Percentiles rank a stretch among this genome's conserved stretches.
phyloP scores from a whole-genome alignment of 2,888 invertebrate species.

The Carcina quercana region DNA sequence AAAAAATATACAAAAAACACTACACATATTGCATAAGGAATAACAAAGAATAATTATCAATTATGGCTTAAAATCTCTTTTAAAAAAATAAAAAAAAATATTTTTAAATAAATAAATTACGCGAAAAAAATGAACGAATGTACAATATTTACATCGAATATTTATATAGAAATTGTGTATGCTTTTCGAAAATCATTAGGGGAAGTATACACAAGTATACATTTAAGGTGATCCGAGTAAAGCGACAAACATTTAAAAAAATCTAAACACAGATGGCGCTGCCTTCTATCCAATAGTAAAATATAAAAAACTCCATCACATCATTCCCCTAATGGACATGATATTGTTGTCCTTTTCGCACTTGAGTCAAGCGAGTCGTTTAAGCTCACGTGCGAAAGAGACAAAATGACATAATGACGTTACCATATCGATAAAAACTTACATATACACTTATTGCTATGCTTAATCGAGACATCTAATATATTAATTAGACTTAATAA shows the following conservation, averaged over 20 bases:
- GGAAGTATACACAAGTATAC: conserved; percentile 30
- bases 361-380: conserved; percentile 20
- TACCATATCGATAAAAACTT: conserved; percentile 67
- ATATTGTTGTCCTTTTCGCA: conserved; percentile 37
- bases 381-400: conserved; percentile 30
- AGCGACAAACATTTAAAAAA: conserved; percentile 50
- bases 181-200: conserved; percentile 44
- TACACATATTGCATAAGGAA: conserved; percentile 38
- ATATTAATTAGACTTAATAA: conserved; percentile 66
- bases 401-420: conserved; percentile 46
- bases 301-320: conserved; percentile 68
- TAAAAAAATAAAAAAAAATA: conserved; percentile 46
- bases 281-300: conserved; percentile 68
- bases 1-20: conserved; percentile 30
- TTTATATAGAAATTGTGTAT: conserved; percentile 61
- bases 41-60: conserved; percentile 64
- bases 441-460: conserved; percentile 54
- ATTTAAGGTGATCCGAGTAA: conserved; percentile 45
- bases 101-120: conserved; percentile 69
- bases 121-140: conserved; percentile 54
- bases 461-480: conserved; percentile 66
- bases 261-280: conserved; percentile 52
- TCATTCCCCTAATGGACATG: conserved; percentile 69
- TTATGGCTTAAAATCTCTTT: conserved; percentile 56
- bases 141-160: conserved; percentile 72